Percentiles rank a stretch among this genome's conserved stretches.
Evolutionary conservation across 2,113 vertebrate species (phyloP).

Genomic region (Australoheros scitulus): DNA sequence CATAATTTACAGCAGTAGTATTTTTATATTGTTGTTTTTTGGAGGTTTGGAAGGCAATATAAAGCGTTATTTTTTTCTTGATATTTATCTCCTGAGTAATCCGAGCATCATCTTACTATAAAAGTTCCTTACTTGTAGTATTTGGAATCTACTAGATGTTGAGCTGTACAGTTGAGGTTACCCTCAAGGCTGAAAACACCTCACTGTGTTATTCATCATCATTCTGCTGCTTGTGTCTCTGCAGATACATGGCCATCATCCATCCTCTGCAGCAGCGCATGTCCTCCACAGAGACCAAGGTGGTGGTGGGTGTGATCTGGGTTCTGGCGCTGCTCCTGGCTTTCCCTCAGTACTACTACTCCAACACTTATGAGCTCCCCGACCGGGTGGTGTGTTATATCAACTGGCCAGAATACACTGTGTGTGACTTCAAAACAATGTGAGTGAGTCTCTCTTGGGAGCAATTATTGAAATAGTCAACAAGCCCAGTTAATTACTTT

Average conservation of each 20-base stretch:
- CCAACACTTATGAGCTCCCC: conserved; percentile 78
- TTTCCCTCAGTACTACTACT: conserved; percentile 93
- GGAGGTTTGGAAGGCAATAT: too few species aligned
- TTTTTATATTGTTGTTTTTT: too few species aligned
- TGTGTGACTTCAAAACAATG: conserved; percentile 84
- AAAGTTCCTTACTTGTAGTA: too few species aligned
- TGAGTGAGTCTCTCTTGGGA: conserved; percentile 82
- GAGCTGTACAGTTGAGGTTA: neutral
- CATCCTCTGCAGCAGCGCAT: conserved; percentile 93
- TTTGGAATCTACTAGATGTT: too few species aligned
- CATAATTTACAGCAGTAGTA: too few species aligned
- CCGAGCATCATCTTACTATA: too few species aligned
- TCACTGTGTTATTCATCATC: neutral
- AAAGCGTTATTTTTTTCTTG: too few species aligned
- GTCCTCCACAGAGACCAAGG: conserved; percentile 90
- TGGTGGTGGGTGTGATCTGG: conserved; percentile 91
- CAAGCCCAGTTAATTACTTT: conserved; percentile 28
- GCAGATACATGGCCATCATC: conserved; percentile 98
- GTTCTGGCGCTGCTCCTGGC: conserved; percentile 90
- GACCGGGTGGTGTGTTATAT: conserved; percentile 89
- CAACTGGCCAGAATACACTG: conserved; percentile 86
- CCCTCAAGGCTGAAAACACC: neutral
- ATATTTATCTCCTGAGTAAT: too few species aligned
- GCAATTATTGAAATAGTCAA: neutral
- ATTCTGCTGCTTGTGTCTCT: neutral